Evolutionary conservation across 1,140 invertebrate genomes (phyloP), one percentile per base, ranked within the genome.

Genomic region (Bacillus rossius): DNA sequence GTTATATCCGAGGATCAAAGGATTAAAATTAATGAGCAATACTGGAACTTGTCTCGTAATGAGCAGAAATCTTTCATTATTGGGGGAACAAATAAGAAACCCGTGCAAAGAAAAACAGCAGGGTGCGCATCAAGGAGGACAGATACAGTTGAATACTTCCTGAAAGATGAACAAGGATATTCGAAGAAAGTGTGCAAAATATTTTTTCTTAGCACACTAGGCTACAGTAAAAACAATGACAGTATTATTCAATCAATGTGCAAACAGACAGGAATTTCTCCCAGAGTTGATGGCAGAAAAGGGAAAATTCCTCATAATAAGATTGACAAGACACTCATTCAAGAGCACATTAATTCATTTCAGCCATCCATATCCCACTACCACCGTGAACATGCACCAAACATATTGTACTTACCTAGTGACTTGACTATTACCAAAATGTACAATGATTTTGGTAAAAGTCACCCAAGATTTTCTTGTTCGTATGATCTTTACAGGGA

Each of bases 331-430:
- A 50, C 61, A 26, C 17, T 47, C 8, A 65, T 65, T 7, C 64
- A 58, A 41, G 20, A 55, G 17, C 65, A 69, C 55, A 66, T 72
- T 20, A 43, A 49, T 26, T 63, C 57, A 20, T 71, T 66, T 38
- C 53, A 66, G 51, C 67, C 66, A 16, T 56, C 61, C 10, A 59
- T 68, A 23, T 62, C 65, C 8, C 66, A 72, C 64, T 72, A 70
- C 47, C 41, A 65, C 49, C 57, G 68, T 59, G 67, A 65, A 50
- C 66, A 71, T 61, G 66, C 66, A 14, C 63, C 69, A 16, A 63
- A 64, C 53, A 54, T 50, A 22, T 53, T 57, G 55, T 72, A 72
- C 57, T 53, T 72, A 10, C 64, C 68, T 14, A 65, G 56, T 56
- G 66, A 71, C 37, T 45, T 68, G 13, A 66, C 63, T 40, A 59